A percentile compares a stretch with the other conserved stretches of the same genome.
Conservation (phyloP, 2,797 vertebrate species). For the Parauchenoglanis ngamensis region DNA sequence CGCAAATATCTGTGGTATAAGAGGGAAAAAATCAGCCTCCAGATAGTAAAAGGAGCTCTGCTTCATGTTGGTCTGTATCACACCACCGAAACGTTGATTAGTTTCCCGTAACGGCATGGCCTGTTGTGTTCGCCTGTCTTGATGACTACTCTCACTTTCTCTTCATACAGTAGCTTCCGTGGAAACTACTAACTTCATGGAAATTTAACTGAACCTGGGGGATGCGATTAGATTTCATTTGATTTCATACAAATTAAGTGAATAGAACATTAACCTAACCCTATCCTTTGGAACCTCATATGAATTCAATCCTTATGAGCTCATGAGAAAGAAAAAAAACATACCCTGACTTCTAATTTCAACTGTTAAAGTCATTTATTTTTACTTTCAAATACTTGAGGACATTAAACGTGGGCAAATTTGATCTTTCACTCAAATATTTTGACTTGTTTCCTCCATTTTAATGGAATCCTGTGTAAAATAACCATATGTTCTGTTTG, state of each 20-base stretch:
- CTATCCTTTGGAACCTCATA: background rate
- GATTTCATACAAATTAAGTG: background rate
- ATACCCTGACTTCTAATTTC: background rate
- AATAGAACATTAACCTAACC: background rate
- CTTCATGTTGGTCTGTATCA: background rate
- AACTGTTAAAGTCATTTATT: background rate
- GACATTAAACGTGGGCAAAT: background rate
- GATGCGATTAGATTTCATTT: background rate
- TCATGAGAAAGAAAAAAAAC: background rate
- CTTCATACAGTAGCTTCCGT: background rate
- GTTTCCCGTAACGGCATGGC: background rate
- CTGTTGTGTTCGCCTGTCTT: background rate
- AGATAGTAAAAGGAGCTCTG: background rate
- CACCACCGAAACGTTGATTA: no score
- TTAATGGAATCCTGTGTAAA: background rate
- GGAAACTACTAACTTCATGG: background rate
- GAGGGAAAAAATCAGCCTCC: background rate
- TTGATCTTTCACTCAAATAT: background rate
- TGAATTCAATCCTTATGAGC: background rate
- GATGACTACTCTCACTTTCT: background rate
- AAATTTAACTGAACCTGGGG: background rate
- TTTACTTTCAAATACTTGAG: background rate
- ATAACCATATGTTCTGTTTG: background rate
- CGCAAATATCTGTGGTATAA: background rate
- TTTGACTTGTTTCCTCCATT: background rate